Conservation (phyloP, 2,888 invertebrate species). For the Chouioia cunea region DNA sequence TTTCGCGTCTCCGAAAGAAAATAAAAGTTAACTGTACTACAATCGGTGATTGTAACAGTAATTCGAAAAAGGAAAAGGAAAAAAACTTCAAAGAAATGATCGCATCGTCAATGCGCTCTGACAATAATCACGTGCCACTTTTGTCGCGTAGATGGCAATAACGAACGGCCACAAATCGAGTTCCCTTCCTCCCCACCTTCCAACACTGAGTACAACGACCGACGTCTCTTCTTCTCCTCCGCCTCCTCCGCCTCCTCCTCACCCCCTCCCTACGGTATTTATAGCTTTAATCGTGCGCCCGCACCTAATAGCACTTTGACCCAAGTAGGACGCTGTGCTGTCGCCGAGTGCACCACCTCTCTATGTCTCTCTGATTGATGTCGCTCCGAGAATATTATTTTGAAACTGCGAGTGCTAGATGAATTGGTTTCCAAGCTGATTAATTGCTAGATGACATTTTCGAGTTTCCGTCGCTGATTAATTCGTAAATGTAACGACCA, state of each 20-base stretch:
- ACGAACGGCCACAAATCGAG: slow-evolving; percentile 22
- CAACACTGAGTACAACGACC: slow-evolving; percentile 5
- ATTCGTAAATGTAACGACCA: too few relatives aligned
- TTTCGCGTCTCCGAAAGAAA: not conserved
- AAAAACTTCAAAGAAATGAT: too few relatives aligned
- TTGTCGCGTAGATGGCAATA: not conserved
- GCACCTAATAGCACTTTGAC: slow-evolving; percentile 35
- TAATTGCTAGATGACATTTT: too few relatives aligned
- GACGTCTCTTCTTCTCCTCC: slow-evolving; percentile 2
- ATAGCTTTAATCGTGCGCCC: slow-evolving; percentile 28
- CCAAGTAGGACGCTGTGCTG: slow-evolving; percentile 19
- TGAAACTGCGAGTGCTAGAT: too few relatives aligned
- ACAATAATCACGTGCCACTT: too few relatives aligned
- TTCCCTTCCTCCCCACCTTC: slow-evolving; percentile 5
- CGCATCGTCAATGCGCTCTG: too few relatives aligned
- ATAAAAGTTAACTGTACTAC: too few relatives aligned
- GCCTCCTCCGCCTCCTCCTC: not conserved
- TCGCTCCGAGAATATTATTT: not conserved
- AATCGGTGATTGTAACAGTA: too few relatives aligned
- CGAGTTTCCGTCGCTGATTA: too few relatives aligned
- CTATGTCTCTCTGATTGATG: slow-evolving; percentile 14
- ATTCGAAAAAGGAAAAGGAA: too few relatives aligned
- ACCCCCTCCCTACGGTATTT: slow-evolving; percentile 16
- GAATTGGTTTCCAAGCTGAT: too few relatives aligned
- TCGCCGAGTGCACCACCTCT: too few relatives aligned